Evolutionary conservation across 2,888 invertebrate species (phyloP), one percentile per base, ranked within the genome.

Genomic region (Hipparchia semele): DNA sequence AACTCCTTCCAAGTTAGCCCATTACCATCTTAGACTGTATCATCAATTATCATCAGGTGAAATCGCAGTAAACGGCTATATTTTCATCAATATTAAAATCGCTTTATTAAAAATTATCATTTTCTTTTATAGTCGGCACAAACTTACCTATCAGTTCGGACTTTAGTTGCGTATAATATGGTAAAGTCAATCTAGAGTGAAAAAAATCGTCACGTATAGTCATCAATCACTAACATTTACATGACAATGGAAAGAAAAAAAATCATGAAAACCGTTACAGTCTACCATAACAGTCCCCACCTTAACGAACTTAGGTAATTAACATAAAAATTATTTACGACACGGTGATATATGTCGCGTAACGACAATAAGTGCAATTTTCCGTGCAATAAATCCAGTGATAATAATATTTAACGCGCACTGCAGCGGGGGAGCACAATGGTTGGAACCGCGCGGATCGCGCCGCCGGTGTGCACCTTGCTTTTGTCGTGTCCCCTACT

Each of bases 321-420:
- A 91, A 91, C 90, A 92, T 91, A 90, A 91, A 91, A 89, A 90
- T 89, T 85, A 90, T 90, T 90, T 91, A 91, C 90, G 91, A 91
- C 90, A 87, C 88, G 83, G 88, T 90, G 89, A 90, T 88, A 90
- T 91, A 92, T 90, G 85, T 84, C 82, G 82, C 73, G 79, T 82
- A 78, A 86, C 86, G 84, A 92, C 92, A 93, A 93, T 92, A 87
- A 87, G 85, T 92, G 87, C 89, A 93, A 94, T 94, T 94, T 94
- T 94, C 92, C 90, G 84, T 87, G 91, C 92, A 90, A 92, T 94
- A 92, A 92, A 92, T 92, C 91, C 87, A 84, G 78, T 87, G 91
- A 93, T 92, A 92, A 93, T 92, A 92, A 92, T 92, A 92, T 88
- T 91, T 89, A 86, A 87, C 67, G 76, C 81, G 62, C 80, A 82